These are phyloP conservation scores for Sminthurides aquaticus DNA, from an alignment of 2,888 invertebrate species.

Conservation along the genomic window DNA sequence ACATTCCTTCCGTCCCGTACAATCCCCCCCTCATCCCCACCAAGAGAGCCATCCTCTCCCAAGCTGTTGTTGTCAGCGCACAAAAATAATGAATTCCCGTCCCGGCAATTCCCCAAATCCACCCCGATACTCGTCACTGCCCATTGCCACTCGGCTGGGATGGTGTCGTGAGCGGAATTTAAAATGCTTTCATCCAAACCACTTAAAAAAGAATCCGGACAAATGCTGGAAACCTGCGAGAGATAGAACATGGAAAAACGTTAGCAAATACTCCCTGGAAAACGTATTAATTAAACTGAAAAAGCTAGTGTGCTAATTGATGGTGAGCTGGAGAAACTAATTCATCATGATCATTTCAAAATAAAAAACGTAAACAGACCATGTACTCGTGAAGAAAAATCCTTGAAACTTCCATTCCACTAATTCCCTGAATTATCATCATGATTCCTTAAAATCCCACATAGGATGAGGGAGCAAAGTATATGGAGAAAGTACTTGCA, in stretches of 20 bases:
- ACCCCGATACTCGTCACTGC: slow-evolving; percentile 18
- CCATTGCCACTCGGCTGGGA: slow-evolving; percentile 29
- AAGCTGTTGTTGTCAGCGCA: slow-evolving; percentile 11
- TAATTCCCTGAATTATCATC: too few species aligned
- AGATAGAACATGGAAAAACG: not conserved
- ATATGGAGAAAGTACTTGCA: too few species aligned
- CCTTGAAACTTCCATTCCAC: not conserved
- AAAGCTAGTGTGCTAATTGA: too few species aligned
- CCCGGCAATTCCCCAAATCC: slow-evolving; percentile 23
- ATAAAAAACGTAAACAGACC: too few species aligned
- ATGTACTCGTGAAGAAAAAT: not conserved
- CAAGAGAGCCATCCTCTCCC: not conserved
- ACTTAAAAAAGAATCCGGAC: slow-evolving; percentile 35
- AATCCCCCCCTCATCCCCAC: not conserved
- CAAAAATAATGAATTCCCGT: slow-evolving; percentile 24
- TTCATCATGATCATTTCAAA: too few species aligned
- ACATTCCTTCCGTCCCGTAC: too few species aligned
- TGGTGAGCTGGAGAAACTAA: too few species aligned
- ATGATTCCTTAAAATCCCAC: too few species aligned
- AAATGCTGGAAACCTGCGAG: slow-evolving; percentile 38
- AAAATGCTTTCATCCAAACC: slow-evolving; percentile 36
- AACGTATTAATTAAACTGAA: too few species aligned
- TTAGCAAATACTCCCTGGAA: not conserved
- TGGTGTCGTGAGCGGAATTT: slow-evolving; percentile 5
- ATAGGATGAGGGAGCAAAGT: too few species aligned